Evolutionary conservation across 64 coral and sea anemone species (phyloP).

Genomic region (Acropora tenuis): DNA sequence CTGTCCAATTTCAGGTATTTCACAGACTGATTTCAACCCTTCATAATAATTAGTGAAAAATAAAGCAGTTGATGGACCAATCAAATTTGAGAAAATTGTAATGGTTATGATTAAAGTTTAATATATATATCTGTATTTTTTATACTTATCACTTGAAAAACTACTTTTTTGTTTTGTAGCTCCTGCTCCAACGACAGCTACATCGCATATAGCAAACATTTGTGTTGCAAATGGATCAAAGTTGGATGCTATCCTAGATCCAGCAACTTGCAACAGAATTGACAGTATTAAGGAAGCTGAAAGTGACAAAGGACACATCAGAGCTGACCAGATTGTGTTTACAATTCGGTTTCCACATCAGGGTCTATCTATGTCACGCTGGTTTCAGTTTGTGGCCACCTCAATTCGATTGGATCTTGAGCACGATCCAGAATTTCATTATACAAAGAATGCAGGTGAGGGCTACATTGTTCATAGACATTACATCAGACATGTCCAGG

Average conservation of each 20-base stretch:
- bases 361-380: conserved; percentile 88
- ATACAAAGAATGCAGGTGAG: not conserved
- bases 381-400: conserved; percentile 87
- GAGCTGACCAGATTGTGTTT: conserved; percentile 81
- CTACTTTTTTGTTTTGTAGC: conserved; percentile 50
- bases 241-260: conserved; percentile 49
- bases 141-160: not conserved
- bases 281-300: conserved; percentile 46
- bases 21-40: too few species aligned
- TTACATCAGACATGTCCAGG: too few species aligned
- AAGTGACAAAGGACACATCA: not conserved
- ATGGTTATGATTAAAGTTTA: too few species aligned
- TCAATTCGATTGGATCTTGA: conserved; percentile 77
- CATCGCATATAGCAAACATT: conserved; percentile 68
- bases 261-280: conserved; percentile 28
- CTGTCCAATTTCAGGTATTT: too few species aligned
- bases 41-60: too few species aligned
- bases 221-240: conserved; percentile 28
- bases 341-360: conserved; percentile 80
- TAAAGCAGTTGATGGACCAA: too few species aligned
- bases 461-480: too few species aligned
- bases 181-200: conserved; percentile 87
- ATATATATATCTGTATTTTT: not conserved
- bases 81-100: too few species aligned
- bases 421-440: not conserved